These are phyloP conservation scores for Eudemis profundana DNA, from an alignment of 2,888 invertebrate genomes.

Conservation along the genomic window DNA sequence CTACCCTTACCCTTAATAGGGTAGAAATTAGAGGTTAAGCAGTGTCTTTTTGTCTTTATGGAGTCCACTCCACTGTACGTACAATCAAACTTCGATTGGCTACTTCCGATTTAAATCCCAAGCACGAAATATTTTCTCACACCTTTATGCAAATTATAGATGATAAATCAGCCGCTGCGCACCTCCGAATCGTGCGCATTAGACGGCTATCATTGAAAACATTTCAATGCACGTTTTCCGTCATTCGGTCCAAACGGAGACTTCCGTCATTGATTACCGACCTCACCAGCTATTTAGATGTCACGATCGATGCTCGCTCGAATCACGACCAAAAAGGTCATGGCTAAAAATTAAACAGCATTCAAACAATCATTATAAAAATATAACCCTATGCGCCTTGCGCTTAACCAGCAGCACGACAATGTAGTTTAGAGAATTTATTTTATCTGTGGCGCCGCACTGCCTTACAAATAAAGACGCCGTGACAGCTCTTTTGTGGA, in stretches of 20 bases:
- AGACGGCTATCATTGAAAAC: conserved; percentile 51
- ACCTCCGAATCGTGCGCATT: conserved; percentile 44
- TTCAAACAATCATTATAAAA: conserved; percentile 45
- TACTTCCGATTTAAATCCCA: conserved; percentile 16
- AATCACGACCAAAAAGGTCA: conserved; percentile 80
- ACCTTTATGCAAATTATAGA: conserved; percentile 29
- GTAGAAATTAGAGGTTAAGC: too few species aligned
- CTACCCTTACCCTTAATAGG: too few species aligned
- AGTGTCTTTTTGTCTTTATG: too few species aligned
- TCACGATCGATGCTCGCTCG: conserved; percentile 72
- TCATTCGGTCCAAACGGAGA: conserved; percentile 60
- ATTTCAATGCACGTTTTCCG: conserved; percentile 69
- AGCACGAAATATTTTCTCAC: conserved; percentile 28
- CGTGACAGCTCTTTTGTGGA: conserved; percentile 73
- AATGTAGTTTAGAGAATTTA: conserved; percentile 15
- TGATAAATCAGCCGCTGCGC: conserved; percentile 24
- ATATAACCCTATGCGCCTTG: conserved; percentile 15
- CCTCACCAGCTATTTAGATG: conserved; percentile 79
- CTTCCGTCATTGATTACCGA: conserved; percentile 81
- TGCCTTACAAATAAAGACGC: conserved; percentile 58
- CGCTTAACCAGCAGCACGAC: conserved; percentile 28
- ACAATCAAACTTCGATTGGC: too few species aligned
- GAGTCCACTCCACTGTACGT: too few species aligned
- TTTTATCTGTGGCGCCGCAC: conserved; percentile 53
- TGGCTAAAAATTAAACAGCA: conserved; percentile 65